Conservation (phyloP, 1,140 invertebrate genomes). For the Neotoxoptera formosana region DNA sequence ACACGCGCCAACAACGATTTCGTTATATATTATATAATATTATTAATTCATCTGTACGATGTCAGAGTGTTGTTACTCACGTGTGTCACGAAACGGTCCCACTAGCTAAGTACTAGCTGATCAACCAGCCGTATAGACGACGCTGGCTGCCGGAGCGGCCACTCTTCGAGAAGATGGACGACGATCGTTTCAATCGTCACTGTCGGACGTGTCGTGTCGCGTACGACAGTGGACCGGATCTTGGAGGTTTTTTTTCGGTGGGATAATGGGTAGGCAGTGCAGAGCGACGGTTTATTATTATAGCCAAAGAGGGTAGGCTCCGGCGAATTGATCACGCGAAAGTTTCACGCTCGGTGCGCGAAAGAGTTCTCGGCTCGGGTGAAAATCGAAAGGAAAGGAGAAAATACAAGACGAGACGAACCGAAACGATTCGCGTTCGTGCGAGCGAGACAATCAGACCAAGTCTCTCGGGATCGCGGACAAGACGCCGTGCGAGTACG, state of each 20-base stretch:
- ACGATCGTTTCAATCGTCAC: neutral
- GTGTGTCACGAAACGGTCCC: neutral
- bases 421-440: neutral
- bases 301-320: neutral
- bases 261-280: neutral
- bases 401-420: neutral
- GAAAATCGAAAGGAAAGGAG: neutral
- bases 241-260: neutral
- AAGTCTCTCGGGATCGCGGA: neutral
- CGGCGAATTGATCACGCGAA: neutral
- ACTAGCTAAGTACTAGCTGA: neutral
- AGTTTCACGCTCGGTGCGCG: neutral
- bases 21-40: neutral
- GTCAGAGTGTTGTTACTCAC: neutral
- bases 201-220: neutral
- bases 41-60: neutral
- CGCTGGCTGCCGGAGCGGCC: neutral
- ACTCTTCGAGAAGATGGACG: neutral
- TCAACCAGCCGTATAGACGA: neutral
- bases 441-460: neutral
- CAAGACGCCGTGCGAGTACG: neutral
- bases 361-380: neutral
- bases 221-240: neutral
- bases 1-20: neutral
- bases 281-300: neutral